Evolutionary conservation across 2,113 vertebrate species (phyloP).

Genomic region (Rostratula benghalensis): DNA sequence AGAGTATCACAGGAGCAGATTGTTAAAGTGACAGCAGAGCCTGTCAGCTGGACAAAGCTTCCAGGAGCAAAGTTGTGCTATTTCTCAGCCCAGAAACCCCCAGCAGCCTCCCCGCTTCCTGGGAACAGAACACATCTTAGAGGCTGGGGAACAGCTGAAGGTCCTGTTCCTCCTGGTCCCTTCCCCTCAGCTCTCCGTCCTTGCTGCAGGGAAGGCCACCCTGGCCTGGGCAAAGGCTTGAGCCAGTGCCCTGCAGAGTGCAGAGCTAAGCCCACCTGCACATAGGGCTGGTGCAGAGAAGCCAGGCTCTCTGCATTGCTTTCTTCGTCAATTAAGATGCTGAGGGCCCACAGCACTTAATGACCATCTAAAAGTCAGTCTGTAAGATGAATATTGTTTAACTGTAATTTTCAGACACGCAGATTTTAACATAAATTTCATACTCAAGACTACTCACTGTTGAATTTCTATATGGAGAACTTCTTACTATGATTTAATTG

Average conservation of each 20-base stretch:
- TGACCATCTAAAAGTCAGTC: neutral
- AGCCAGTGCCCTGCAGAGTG: neutral
- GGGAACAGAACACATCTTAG: neutral
- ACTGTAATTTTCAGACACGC: neutral
- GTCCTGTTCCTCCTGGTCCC: neutral
- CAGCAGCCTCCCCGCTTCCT: neutral
- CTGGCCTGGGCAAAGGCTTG: neutral
- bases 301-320: neutral
- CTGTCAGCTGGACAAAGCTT: neutral
- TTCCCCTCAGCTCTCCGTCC: neutral
- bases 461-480: neutral
- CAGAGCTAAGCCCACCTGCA: neutral
- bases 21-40: neutral
- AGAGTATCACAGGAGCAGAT: too few species aligned
- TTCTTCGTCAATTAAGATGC: neutral
- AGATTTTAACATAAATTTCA: neutral
- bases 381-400: neutral
- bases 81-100: neutral
- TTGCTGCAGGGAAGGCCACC: neutral
- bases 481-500: neutral
- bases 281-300: neutral
- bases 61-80: accelerated
- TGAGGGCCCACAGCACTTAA: neutral
- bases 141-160: neutral
- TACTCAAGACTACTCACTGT: neutral